Percentiles rank a stretch among this genome's conserved stretches.
phyloP scores from a whole-genome alignment of 2,797 vertebrate species.

The Premnoplex brunnescens region DNA sequence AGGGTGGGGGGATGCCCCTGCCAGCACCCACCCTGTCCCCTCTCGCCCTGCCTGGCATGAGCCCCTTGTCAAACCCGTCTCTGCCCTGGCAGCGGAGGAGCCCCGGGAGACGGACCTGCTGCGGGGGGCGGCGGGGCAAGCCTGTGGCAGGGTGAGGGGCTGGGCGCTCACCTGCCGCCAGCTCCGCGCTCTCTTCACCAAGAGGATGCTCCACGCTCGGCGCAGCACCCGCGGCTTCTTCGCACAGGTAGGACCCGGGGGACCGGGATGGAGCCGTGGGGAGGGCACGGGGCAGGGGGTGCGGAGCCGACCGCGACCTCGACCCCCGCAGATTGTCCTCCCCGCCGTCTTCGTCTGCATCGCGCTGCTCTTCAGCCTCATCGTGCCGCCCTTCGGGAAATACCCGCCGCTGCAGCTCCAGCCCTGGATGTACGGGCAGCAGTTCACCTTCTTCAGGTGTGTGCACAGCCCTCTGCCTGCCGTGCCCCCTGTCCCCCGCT shows the following conservation, averaged over 20 bases:
- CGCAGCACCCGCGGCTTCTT: constrained; percentile 87
- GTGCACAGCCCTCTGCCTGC: background rate
- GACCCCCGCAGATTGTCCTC: constrained; percentile 80
- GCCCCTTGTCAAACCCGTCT: rapidly evolving
- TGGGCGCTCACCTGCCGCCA: constrained; percentile 83
- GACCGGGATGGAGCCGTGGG: rapidly evolving
- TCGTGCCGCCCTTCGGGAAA: constrained; percentile 84
- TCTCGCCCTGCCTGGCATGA: rapidly evolving
- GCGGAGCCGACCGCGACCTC: rapidly evolving
- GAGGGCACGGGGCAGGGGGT: background rate
- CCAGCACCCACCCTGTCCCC: background rate
- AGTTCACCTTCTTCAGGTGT: constrained; percentile 91
- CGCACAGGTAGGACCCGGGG: constrained; percentile 73
- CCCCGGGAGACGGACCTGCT: constrained; percentile 80
- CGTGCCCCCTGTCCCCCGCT: rapidly evolving
- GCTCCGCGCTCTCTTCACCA: constrained; percentile 86
- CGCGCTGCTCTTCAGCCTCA: constrained; percentile 86
- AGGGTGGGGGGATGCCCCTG: background rate
- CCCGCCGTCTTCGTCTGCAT: constrained; percentile 89
- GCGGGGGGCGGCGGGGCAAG: constrained; percentile 41
- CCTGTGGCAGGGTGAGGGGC: constrained; percentile 63
- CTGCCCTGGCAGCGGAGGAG: constrained; percentile 53
- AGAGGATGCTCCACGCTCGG: constrained; percentile 84
- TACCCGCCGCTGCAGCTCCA: constrained; percentile 84
- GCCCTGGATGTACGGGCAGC: constrained; percentile 88